Evolutionary conservation across 2,113 vertebrate species (phyloP).

Genomic region (Gallinago paraguaiae): DNA sequence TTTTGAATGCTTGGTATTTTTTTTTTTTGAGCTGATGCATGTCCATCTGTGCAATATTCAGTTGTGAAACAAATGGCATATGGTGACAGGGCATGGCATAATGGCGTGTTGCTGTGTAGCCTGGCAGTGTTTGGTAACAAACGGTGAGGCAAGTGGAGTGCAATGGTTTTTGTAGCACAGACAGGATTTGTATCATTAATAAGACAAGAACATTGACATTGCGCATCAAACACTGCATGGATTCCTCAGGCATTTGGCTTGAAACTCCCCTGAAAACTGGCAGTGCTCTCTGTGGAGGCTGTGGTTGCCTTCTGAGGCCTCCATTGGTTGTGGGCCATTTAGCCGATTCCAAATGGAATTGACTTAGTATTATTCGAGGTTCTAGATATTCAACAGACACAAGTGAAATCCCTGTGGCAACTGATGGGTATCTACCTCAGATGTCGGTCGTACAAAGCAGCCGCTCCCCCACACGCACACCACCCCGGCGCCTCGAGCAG

Average conservation of each 20-base stretch:
- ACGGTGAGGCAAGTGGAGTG: fast-evolving
- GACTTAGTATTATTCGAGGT: fast-evolving
- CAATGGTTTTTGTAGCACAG: not conserved
- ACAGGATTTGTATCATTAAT: fast-evolving
- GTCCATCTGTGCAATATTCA: not conserved
- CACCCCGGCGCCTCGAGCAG: too few relatives aligned
- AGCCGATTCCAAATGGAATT: not conserved
- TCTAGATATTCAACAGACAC: too few relatives aligned
- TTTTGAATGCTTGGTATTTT: not conserved
- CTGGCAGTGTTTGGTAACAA: not conserved
- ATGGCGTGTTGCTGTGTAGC: not conserved
- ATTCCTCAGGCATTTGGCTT: fast-evolving
- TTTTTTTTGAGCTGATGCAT: not conserved
- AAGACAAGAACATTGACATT: fast-evolving
- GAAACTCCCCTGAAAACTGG: fast-evolving
- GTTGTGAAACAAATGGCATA: not conserved
- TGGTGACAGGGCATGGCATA: not conserved
- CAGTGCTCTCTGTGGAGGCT: fast-evolving
- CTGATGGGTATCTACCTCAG: fast-evolving
- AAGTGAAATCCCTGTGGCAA: fast-evolving
- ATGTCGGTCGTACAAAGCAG: fast-evolving
- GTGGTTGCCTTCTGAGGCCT: fast-evolving
- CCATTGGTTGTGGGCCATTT: fast-evolving
- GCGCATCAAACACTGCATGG: fast-evolving
- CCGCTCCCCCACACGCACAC: fast-evolving